Base-by-base conservation (phyloP, 2,113 vertebrate species). In the Eonycteris spelaea region DNA sequence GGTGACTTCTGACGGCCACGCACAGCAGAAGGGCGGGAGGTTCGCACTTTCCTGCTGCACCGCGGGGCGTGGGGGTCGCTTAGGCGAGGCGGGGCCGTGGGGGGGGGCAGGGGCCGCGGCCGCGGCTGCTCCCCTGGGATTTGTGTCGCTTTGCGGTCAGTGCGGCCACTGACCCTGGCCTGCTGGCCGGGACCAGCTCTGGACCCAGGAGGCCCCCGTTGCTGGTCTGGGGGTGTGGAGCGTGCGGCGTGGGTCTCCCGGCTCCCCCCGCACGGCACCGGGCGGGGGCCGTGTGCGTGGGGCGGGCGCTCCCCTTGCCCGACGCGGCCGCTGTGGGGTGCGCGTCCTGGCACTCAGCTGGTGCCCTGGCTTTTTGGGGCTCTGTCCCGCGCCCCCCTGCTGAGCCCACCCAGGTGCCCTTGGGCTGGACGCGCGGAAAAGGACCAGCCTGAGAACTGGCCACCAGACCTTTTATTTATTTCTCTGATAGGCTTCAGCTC, bases 381-480 rank as follows among this genome's bases (percentile, higher is more conserved):
- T 71, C 30, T 40, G 19, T 45, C 53, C 51, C 35, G 5, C 8
- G 33, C 65, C 13, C 6, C 73, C 28, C 84, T 24, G 10, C 33
- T 11, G 48, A 79, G 70, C 45, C 57, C 57, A 53, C 38, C 40
- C 53, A 53, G 4, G 6, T 3, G 6, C 24, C 30, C 21, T 5
- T 3, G 43, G 75, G 48, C 28, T 21, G 61, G 67, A 28, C 5
- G 43, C 90, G 57, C 13, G 24, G 89, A 55, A 71, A 90, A 26
- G 68, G 88, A 79, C 24, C 61, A 45, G 21, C 12, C 93, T 83
- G 28, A 65, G 71, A 85, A 95, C 68, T 74, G 55, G 92, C 77
- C 71, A 80, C 2, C 51, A 61, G 40, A 91, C 3, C 43, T n/a
- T 88, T 96, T 86, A 65, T 97, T 97, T 89, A 93, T 96, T 96